A percentile compares a stretch with the other conserved stretches of the same genome.
Conservation (phyloP, 2,113 vertebrate genomes). For the Tragelaphus buxtoni region DNA sequence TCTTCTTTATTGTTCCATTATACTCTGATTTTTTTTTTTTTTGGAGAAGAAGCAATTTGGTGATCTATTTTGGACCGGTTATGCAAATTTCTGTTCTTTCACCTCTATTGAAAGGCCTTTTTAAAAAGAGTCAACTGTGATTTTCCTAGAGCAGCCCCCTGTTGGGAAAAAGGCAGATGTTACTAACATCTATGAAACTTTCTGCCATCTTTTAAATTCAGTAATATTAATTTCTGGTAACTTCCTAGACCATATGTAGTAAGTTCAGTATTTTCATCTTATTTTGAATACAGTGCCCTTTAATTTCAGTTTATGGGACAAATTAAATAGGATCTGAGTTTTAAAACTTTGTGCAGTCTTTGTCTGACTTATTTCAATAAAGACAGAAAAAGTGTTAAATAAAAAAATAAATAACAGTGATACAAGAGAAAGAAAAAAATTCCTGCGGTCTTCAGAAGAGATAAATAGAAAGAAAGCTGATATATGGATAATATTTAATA, state of each 20-base stretch:
- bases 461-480: background rate
- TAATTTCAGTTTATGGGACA: background rate
- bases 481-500: background rate
- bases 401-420: background rate
- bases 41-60: background rate
- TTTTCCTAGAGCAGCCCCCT: background rate
- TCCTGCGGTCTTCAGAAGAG: background rate
- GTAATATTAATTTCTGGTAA: background rate
- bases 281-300: conserved; percentile 2
- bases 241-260: background rate
- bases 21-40: background rate
- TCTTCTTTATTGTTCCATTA: background rate
- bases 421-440: background rate
- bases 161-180: background rate
- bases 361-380: background rate
- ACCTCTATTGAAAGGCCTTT: background rate
- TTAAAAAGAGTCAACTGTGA: background rate
- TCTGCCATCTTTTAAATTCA: background rate
- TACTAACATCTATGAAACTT: background rate
- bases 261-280: conserved; percentile 28
- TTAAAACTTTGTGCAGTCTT: conserved; percentile 34
- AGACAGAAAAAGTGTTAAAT: background rate
- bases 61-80: background rate
- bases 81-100: background rate
- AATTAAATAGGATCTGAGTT: background rate